Conservation (phyloP, 2,113 vertebrate genomes). For the Dunckerocampus dactyliophorus region DNA sequence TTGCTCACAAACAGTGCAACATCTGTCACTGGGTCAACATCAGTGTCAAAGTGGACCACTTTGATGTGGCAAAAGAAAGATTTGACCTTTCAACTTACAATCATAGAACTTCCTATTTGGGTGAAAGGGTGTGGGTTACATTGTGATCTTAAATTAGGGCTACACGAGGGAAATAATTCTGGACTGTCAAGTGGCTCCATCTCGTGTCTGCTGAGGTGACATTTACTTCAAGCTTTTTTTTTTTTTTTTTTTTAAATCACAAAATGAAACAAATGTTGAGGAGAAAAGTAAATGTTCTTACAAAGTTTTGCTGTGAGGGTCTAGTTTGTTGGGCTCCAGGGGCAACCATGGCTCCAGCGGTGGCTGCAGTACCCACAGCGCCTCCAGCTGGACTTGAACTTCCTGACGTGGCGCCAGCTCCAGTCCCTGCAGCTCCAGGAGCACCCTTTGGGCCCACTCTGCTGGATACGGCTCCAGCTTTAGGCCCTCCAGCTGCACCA, state of each 20-base stretch:
- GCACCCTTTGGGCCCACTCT: not conserved
- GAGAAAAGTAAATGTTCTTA: slow-evolving; percentile 68
- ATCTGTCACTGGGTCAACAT: not conserved
- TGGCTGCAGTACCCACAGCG: slow-evolving; percentile 52
- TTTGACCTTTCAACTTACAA: no score
- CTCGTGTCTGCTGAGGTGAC: slow-evolving; percentile 22
- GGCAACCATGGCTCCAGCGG: slow-evolving; percentile 63
- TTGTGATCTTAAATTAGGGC: not conserved
- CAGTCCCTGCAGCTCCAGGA: not conserved
- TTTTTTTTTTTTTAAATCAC: no score
- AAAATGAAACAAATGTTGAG: not conserved
- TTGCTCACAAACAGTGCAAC: not conserved
- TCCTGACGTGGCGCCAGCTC: slow-evolving; percentile 2
- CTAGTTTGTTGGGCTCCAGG: slow-evolving; percentile 43
- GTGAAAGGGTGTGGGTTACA: no score
- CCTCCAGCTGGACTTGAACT: slow-evolving; percentile 22
- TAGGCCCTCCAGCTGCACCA: not conserved
- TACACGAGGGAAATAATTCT: not conserved
- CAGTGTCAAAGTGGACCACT: not conserved
- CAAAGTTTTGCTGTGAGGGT: slow-evolving; percentile 71
- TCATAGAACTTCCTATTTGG: no score
- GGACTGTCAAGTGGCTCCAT: slow-evolving; percentile 23
- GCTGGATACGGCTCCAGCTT: not conserved
- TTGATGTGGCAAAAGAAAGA: not conserved
- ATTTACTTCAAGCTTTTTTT: no score